phyloP scores from a whole-genome alignment of 2,888 invertebrate genomes.

The Diachrysia chrysitis region DNA sequence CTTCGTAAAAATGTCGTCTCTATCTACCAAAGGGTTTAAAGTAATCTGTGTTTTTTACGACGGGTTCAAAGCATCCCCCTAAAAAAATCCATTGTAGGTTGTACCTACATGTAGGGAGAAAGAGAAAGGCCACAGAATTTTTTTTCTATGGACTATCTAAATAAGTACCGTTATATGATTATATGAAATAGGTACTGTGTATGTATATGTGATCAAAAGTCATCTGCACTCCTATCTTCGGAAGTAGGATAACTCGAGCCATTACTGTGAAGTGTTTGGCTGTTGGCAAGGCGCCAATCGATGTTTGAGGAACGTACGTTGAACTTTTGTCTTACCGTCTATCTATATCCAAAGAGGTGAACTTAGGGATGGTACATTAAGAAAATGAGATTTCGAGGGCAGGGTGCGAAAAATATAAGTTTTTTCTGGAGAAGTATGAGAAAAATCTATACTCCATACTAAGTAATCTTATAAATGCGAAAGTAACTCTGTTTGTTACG shows the following conservation, averaged over 20 bases:
- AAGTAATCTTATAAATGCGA: no score
- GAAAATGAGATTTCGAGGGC: neutral
- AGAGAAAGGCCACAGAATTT: no score
- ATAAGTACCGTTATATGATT: no score
- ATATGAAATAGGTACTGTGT: no score
- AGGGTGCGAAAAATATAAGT: neutral
- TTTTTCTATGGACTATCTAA: no score
- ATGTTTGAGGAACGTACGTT: slow-evolving; percentile 77
- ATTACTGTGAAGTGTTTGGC: slow-evolving; percentile 85
- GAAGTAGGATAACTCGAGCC: slow-evolving; percentile 79
- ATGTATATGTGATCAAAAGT: slow-evolving; percentile 43
- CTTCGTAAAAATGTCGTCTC: neutral
- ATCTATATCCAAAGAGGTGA: slow-evolving; percentile 40
- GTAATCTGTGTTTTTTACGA: neutral
- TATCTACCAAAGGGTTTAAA: neutral
- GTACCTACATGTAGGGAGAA: neutral
- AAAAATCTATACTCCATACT: no score
- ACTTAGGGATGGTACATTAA: slow-evolving; percentile 22
- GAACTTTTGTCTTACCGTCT: slow-evolving; percentile 78
- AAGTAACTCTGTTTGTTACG: no score
- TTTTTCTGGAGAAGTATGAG: neutral
- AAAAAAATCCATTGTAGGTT: slow-evolving; percentile 4
- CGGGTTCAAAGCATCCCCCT: neutral
- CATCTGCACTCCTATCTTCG: slow-evolving; percentile 77
- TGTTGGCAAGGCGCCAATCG: slow-evolving; percentile 80